phyloP scores from a whole-genome alignment of 2,888 invertebrate genomes.

The Eupithecia subfuscata region DNA sequence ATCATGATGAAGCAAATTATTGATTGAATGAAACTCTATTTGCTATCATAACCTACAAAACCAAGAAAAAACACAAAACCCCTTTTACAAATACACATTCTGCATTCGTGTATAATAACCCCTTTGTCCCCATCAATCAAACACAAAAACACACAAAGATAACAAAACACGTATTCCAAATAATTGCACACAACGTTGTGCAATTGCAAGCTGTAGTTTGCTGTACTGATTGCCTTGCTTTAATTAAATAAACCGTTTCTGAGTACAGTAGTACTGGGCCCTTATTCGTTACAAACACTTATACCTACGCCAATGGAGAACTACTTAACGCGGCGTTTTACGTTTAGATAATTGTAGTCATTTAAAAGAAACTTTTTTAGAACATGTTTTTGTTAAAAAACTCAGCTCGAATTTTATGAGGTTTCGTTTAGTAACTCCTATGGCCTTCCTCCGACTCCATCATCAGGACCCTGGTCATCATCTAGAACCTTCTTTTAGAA shows the following conservation, averaged over 20 bases:
- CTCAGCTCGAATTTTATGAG: neutral
- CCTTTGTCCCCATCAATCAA: conserved; percentile 23
- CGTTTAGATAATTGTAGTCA: neutral
- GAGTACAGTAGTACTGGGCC: conserved; percentile 44
- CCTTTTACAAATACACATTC: neutral
- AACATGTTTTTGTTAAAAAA: neutral
- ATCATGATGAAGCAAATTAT: neutral
- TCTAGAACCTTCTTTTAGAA: too few relatives aligned
- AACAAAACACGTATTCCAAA: conserved; percentile 26
- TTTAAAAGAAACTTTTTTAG: neutral
- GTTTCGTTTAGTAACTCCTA: neutral
- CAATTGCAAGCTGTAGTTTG: conserved; percentile 50
- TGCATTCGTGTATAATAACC: conserved; percentile 9
- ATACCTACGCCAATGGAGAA: neutral
- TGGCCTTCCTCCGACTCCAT: neutral
- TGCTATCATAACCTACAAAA: neutral
- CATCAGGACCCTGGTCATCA: neutral
- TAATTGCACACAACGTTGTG: conserved; percentile 34
- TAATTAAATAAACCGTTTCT: conserved; percentile 80
- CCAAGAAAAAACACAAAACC: neutral
- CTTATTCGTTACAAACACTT: conserved; percentile 1
- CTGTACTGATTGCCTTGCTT: conserved; percentile 64
- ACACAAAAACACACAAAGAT: conserved; percentile 18
- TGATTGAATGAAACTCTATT: neutral
- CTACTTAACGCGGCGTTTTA: neutral